A percentile compares a stretch with the other conserved stretches of the same genome.
Conservation (phyloP, 2,113 vertebrate species). For the Junco hyemalis region DNA sequence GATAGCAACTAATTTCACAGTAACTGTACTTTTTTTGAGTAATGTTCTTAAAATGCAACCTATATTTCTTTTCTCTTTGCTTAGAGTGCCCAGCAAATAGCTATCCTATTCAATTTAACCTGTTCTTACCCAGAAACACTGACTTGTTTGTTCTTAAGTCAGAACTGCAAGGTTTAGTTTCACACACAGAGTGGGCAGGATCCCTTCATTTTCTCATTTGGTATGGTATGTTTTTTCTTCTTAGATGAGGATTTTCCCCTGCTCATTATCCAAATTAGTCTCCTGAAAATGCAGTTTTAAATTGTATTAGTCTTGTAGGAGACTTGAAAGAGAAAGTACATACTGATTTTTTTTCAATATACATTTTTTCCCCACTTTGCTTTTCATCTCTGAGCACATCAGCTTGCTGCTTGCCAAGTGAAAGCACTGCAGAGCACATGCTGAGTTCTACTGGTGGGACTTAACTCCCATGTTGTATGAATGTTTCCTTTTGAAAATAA, state of each 20-base stretch:
- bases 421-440: neutral
- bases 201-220: neutral
- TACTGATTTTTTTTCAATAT: neutral
- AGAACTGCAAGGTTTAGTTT: neutral
- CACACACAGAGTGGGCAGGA: neutral
- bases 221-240: neutral
- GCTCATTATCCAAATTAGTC: neutral
- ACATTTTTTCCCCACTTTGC: neutral
- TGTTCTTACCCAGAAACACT: neutral
- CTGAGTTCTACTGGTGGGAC: neutral
- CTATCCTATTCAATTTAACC: neutral
- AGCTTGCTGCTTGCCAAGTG: neutral
- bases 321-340: neutral
- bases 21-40: neutral
- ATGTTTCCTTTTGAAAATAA: slow-evolving; percentile 18
- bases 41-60: neutral
- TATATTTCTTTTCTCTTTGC: neutral
- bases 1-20: neutral
- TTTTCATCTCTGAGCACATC: neutral
- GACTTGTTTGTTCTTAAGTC: neutral
- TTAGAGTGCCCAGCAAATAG: neutral
- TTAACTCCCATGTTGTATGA: neutral
- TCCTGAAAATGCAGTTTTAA: neutral
- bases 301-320: neutral
- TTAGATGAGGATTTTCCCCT: neutral